These are phyloP conservation scores for Oryzias woworae DNA, from an alignment of 2,113 vertebrate species.

Conservation along the genomic window DNA sequence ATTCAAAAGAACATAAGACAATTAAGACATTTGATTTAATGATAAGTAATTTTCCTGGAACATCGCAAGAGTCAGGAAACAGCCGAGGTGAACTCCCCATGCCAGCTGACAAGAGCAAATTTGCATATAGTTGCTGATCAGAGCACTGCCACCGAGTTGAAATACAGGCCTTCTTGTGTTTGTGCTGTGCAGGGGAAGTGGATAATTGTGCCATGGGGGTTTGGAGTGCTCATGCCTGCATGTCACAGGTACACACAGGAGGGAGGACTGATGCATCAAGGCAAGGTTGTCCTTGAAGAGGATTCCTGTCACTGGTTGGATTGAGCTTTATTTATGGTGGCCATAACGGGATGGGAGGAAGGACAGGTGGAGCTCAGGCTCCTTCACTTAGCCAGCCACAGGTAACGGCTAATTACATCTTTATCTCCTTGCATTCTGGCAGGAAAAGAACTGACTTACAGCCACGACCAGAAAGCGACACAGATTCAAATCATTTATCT, in stretches of 20 bases:
- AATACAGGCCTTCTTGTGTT: constrained; percentile 49
- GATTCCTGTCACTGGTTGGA: constrained; percentile 71
- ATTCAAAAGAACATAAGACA: constrained; percentile 43
- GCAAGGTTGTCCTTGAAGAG: constrained; percentile 75
- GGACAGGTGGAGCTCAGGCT: constrained; percentile 60
- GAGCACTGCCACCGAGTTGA: constrained; percentile 18
- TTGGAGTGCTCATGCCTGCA: constrained; percentile 44
- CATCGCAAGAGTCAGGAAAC: constrained; percentile 41
- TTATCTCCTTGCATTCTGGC: constrained; percentile 68
- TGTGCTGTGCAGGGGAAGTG: constrained; percentile 60
- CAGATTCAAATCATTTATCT: constrained; percentile 56
- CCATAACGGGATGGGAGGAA: constrained; percentile 65
- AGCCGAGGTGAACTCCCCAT: constrained; percentile 40
- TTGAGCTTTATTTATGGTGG: constrained; percentile 78
- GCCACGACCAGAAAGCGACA: constrained; percentile 49
- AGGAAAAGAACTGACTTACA: constrained; percentile 52
- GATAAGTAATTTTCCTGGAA: constrained; percentile 36
- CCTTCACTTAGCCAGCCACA: constrained; percentile 68
- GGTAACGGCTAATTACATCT: constrained; percentile 75
- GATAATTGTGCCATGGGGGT: constrained; percentile 66
- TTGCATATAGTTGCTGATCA: constrained; percentile 66
- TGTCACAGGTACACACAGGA: constrained; percentile 48
- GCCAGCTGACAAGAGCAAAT: constrained; percentile 51
- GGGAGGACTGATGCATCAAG: constrained; percentile 39
- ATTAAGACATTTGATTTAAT: constrained; percentile 56